These are phyloP conservation scores for Torymus texanus DNA, from an alignment of 2,888 invertebrate species.

Conservation along the genomic window DNA sequence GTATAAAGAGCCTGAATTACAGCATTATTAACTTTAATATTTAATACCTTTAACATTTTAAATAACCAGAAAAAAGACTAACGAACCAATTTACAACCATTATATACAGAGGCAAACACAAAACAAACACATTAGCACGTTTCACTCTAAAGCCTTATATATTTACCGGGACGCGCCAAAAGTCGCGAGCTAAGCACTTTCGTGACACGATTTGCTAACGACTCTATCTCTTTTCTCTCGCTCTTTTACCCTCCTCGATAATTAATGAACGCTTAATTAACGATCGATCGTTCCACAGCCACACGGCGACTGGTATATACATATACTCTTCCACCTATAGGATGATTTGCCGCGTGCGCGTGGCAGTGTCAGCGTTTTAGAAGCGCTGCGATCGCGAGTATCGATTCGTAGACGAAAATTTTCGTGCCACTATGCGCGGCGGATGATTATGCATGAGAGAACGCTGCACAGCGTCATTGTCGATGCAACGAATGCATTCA, in stretches of 20 bases:
- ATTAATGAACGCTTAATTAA: constrained; percentile 46
- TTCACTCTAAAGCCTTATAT: too few relatives aligned
- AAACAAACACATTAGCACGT: too few relatives aligned
- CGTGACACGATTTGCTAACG: constrained; percentile 37
- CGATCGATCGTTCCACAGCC: constrained; percentile 20
- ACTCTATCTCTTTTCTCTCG: not conserved
- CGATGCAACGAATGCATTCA: constrained; percentile 8
- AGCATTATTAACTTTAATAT: too few relatives aligned
- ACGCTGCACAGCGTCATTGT: constrained; percentile 14
- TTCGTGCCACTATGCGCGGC: not conserved
- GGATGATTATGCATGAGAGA: constrained; percentile 30
- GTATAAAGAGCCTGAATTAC: too few relatives aligned
- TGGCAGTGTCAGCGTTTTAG: constrained; percentile 35
- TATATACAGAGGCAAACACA: too few relatives aligned
- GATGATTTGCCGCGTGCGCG: not conserved
- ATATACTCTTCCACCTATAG: not conserved
- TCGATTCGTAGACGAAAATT: constrained; percentile 29
- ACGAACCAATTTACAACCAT: too few relatives aligned
- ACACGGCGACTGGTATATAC: too few relatives aligned
- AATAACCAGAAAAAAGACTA: too few relatives aligned
- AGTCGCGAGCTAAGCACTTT: not conserved
- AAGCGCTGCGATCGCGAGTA: not conserved
- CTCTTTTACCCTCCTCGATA: constrained; percentile 8
- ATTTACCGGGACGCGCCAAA: not conserved
- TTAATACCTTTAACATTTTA: too few relatives aligned